These are phyloP conservation scores for Uropetala carovei DNA, from an alignment of 2,888 invertebrate genomes.

Conservation along the genomic window DNA sequence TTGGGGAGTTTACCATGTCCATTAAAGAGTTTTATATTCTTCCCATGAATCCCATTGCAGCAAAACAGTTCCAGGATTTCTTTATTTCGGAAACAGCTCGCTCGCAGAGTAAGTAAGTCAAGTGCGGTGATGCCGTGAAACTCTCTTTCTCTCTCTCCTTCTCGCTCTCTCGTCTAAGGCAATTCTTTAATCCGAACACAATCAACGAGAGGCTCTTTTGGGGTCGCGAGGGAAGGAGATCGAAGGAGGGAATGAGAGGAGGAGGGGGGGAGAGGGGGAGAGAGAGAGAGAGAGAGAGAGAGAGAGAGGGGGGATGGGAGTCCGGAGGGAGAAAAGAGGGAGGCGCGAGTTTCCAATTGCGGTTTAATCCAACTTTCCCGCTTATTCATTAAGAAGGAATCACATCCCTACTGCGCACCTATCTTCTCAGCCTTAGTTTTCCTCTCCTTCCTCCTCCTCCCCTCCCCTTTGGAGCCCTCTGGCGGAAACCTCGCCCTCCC, in stretches of 20 bases:
- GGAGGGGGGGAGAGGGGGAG: too few relatives aligned
- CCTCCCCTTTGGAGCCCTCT: neutral
- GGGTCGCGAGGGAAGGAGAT: neutral
- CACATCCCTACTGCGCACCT: neutral
- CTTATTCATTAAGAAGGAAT: conserved; percentile 25
- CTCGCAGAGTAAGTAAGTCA: neutral
- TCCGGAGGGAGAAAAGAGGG: too few relatives aligned
- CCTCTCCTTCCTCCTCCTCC: neutral
- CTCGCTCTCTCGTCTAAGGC: neutral
- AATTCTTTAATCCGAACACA: conserved; percentile 24
- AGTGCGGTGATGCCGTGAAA: neutral
- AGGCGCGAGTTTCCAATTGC: neutral
- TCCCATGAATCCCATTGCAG: neutral
- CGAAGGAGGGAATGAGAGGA: too few relatives aligned
- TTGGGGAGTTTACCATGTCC: too few relatives aligned
- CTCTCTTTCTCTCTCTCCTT: neutral
- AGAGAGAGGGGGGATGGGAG: too few relatives aligned
- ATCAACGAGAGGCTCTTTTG: neutral
- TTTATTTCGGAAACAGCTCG: neutral
- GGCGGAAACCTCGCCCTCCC: neutral
- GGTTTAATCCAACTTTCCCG: conserved; percentile 4
- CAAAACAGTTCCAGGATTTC: neutral
- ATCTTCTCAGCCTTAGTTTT: neutral
- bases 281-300: too few relatives aligned
- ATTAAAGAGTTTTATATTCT: neutral